These are phyloP conservation scores for Coelopa pilipes DNA, from an alignment of 2,888 invertebrate species.

Conservation along the genomic window DNA sequence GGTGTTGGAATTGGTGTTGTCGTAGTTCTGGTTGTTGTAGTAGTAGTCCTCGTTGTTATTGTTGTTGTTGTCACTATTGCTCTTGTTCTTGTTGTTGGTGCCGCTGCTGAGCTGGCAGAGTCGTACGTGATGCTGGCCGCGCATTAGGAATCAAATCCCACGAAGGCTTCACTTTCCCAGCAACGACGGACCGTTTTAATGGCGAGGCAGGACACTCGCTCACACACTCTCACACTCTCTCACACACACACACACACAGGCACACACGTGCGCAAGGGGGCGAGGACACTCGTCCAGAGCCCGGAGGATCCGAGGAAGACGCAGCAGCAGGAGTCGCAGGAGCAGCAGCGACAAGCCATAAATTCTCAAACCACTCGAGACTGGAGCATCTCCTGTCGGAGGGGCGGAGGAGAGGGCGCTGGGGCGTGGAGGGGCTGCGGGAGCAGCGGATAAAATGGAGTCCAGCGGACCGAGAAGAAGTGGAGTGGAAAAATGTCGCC, in stretches of 20 bases:
- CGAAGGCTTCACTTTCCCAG: conserved; percentile 52
- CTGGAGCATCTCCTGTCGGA: not conserved
- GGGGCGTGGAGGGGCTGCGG: no score
- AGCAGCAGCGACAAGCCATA: conserved; percentile 17
- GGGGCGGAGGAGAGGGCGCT: no score
- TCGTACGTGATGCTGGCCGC: conserved; percentile 21
- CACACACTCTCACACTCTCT: not conserved
- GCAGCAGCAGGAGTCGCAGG: not conserved
- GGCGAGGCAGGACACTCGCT: conserved; percentile 18
- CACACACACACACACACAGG: not conserved
- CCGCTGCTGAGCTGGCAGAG: conserved; percentile 17
- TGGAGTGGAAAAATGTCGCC: not conserved
- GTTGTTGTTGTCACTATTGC: not conserved
- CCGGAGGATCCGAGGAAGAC: not conserved
- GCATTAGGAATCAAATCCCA: conserved; percentile 60
- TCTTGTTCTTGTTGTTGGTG: no score
- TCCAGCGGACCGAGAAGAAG: no score
- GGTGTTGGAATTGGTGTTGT: no score
- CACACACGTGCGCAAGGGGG: not conserved
- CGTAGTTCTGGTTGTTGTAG: conserved; percentile 23
- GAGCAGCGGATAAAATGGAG: no score
- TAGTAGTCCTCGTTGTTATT: conserved; percentile 28
- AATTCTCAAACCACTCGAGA: conserved; percentile 25
- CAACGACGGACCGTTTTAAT: conserved; percentile 26
- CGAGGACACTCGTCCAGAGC: no score